A percentile compares a stretch with the other conserved stretches of the same genome.
These are phyloP conservation scores for Drosophila lacteicornis DNA, from an alignment of 1,140 invertebrate genomes.

Conservation along the genomic window DNA sequence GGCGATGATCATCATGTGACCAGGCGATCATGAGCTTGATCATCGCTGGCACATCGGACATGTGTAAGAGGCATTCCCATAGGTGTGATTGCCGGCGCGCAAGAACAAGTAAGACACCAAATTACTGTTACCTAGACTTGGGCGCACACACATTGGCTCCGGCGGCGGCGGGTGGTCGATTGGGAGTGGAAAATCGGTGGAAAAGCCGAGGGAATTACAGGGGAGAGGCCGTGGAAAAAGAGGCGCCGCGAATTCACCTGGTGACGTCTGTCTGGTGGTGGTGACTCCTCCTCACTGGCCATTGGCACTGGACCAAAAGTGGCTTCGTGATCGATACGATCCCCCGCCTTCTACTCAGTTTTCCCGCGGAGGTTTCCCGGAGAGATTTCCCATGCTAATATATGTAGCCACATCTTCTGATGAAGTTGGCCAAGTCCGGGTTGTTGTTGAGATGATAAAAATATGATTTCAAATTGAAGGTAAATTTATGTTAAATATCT, in stretches of 20 bases:
- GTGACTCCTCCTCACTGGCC: slow-evolving; percentile 7
- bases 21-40: slow-evolving; percentile 19
- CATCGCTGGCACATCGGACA: slow-evolving; percentile 47
- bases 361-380: slow-evolving; percentile 12
- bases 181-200: slow-evolving; percentile 18
- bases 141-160: not conserved
- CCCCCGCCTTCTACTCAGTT: slow-evolving; percentile 19
- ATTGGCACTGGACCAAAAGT: slow-evolving; percentile 50
- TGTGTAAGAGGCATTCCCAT: slow-evolving; percentile 81
- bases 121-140: slow-evolving; percentile 69
- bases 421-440: slow-evolving; percentile 7
- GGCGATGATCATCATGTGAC: slow-evolving; percentile 10
- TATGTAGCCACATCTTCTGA: not conserved
- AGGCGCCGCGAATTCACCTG: slow-evolving; percentile 42
- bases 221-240: slow-evolving; percentile 3
- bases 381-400: slow-evolving; percentile 71
- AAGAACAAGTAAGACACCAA: slow-evolving; percentile 82
- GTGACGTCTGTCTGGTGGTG: slow-evolving; percentile 28
- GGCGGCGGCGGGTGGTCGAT: slow-evolving; percentile 14
- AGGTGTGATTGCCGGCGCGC: slow-evolving; percentile 82
- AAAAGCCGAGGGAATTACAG: slow-evolving; percentile 2
- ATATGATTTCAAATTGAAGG: not conserved
- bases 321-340: slow-evolving; percentile 43
- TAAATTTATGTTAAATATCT: not conserved
- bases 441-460: not conserved